Percentiles rank a stretch among this genome's conserved stretches.
phyloP scores from a whole-genome alignment of 2,888 invertebrate genomes.

The Phyllotreta cruciferae region DNA sequence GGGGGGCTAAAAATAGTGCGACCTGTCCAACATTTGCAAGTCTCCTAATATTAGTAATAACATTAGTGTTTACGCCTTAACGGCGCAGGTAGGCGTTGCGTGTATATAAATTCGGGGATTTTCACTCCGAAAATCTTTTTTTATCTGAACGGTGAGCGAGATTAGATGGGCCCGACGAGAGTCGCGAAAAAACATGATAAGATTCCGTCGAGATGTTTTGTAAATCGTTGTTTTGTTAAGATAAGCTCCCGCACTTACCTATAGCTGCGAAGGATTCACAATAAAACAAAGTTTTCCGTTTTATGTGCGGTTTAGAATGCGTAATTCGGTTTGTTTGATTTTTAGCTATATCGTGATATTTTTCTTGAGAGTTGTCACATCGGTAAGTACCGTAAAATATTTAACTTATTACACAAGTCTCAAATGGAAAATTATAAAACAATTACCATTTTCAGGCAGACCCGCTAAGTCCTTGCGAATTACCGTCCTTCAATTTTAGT shows the following conservation, averaged over 20 bases:
- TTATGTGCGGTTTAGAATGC: background rate
- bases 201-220: slow-evolving; percentile 5
- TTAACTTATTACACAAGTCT: too few species aligned
- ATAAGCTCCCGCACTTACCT: background rate
- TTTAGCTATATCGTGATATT: background rate
- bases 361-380: background rate
- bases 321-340: background rate
- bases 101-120: slow-evolving; percentile 10
- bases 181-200: slow-evolving; percentile 9
- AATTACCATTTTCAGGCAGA: background rate
- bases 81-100: background rate
- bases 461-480: background rate
- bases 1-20: slow-evolving; percentile 7
- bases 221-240: background rate
- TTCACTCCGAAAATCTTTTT: slow-evolving; percentile 5
- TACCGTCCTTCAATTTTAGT: background rate
- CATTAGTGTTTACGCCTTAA: slow-evolving; percentile 3
- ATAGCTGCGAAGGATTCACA: too few species aligned
- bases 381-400: background rate
- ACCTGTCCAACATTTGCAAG: background rate
- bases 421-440: too few species aligned
- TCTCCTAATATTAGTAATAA: slow-evolving; percentile 1
- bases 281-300: too few species aligned
- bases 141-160: slow-evolving; percentile 12
- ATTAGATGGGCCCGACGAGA: background rate